Evolutionary conservation across 1,140 invertebrate genomes (phyloP), one percentile per base, ranked within the genome.

Genomic region (Philotrypesis tridentata): DNA sequence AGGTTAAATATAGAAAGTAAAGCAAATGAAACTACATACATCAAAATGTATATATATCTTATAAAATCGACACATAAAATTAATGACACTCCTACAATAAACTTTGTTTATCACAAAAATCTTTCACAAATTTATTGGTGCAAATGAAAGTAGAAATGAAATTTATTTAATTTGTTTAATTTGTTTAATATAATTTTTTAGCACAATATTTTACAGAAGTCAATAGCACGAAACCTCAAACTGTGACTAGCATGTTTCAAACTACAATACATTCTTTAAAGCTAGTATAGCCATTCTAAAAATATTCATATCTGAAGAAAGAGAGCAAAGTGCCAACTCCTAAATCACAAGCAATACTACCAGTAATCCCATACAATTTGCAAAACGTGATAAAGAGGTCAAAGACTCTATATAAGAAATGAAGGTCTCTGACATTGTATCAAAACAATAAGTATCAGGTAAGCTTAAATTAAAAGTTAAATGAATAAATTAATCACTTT

Each of bases 251-350:
- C 55, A 75, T 23, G 3, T 29, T 55, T 29, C 40, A 37, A 71
- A 21, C 37, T 7, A 21, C 25, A 29, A 80, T 72, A 77, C 61
- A 82, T 82, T 75, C 25, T 43, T 17, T 80, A 40, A 79, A 80
- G 68, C 63, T 27, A n/a, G 40, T 21, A n/a, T n/a, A 60, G 68
- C 12, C 23, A 63, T 67, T 77, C 75, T 77, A 77, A 77, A 77
- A 77, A 77, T 77, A 77, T 77, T 31, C 37, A 77, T 67, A 67
- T 77, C 33, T 77, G 25, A 25, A 77, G 61, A 77, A 77, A 77
- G 61, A 6, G n/a, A 77, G 61, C 4, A 11, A 77, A 27, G 75
- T 77, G 75, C 75, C 75, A 77, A 77, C 31, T 67, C 33, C 61
- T 72, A 72, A 77, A 77, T 78, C 27, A 43, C 48, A 43, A 77